phyloP scores from a whole-genome alignment of 2,113 vertebrate genomes.

The Alethe castanea region DNA sequence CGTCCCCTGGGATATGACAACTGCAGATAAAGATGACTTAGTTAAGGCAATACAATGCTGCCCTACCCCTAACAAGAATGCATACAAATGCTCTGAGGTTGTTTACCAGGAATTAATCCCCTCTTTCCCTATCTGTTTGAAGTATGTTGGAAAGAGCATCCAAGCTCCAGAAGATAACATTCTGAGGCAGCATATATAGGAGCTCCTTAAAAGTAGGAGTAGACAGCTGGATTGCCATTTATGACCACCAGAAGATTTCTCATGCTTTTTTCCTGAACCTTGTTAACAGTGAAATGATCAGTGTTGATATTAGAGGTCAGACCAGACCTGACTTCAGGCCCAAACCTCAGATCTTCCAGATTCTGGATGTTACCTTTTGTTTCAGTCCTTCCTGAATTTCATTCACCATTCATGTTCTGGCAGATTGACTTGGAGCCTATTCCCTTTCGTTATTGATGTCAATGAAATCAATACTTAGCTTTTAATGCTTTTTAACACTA shows the following conservation, averaged over 20 bases:
- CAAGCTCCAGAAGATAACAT: slow-evolving; percentile 48
- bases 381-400: slow-evolving; percentile 1
- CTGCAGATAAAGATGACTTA: slow-evolving; percentile 55
- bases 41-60: slow-evolving; percentile 39
- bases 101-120: slow-evolving; percentile 59
- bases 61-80: slow-evolving; percentile 59
- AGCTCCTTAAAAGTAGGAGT: background rate
- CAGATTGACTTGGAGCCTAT: background rate
- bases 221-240: background rate
- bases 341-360: background rate
- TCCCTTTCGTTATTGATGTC: background rate
- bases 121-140: slow-evolving; percentile 43
- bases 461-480: background rate
- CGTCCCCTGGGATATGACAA: slow-evolving; percentile 38
- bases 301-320: background rate
- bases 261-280: background rate
- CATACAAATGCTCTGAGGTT: slow-evolving; percentile 48
- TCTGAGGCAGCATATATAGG: background rate
- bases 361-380: background rate
- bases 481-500: background rate
- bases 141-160: slow-evolving; percentile 49
- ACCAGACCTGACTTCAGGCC: background rate
- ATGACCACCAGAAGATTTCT: background rate
- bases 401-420: background rate
- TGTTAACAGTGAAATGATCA: slow-evolving; percentile 13